phyloP scores from a whole-genome alignment of 2,888 invertebrate genomes.

The Caenorhabditis sp. region DNA sequence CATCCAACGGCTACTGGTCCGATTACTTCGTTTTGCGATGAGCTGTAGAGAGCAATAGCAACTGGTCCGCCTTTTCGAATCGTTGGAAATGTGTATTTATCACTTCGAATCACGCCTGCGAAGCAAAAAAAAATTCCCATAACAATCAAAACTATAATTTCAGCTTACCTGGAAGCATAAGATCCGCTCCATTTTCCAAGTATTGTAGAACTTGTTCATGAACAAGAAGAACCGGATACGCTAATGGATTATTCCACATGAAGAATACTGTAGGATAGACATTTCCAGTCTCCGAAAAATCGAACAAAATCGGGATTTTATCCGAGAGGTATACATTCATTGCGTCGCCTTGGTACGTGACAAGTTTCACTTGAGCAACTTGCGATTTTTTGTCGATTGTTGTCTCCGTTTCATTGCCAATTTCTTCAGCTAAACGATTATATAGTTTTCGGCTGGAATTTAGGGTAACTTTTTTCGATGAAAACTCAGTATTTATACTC shows the following conservation, averaged over 20 bases:
- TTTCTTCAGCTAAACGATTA: conserved; percentile 31
- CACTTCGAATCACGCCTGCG: conserved; percentile 29
- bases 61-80: conserved; percentile 52
- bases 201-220: conserved; percentile 53
- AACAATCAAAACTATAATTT: too few species aligned
- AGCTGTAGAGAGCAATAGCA: conserved; percentile 42
- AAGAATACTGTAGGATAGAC: conserved; percentile 56
- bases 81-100: conserved; percentile 37
- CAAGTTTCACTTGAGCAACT: conserved; percentile 49
- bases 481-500: too few species aligned
- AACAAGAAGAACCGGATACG: conserved; percentile 57
- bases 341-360: conserved; percentile 38
- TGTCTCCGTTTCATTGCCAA: conserved; percentile 13
- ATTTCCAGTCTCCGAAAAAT: conserved; percentile 42
- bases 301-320: conserved; percentile 61
- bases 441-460: conserved; percentile 38
- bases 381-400: conserved; percentile 32
- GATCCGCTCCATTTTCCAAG: conserved; percentile 66
- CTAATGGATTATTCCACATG: conserved; percentile 50
- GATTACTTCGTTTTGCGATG: conserved; percentile 21
- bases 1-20: conserved; percentile 65
- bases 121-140: too few species aligned
- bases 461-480: conserved; percentile 3
- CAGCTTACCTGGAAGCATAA: conserved; percentile 64
- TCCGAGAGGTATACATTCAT: conserved; percentile 60